These are phyloP conservation scores for Sebastes minor DNA, from an alignment of 2,797 vertebrate genomes.

Conservation along the genomic window DNA sequence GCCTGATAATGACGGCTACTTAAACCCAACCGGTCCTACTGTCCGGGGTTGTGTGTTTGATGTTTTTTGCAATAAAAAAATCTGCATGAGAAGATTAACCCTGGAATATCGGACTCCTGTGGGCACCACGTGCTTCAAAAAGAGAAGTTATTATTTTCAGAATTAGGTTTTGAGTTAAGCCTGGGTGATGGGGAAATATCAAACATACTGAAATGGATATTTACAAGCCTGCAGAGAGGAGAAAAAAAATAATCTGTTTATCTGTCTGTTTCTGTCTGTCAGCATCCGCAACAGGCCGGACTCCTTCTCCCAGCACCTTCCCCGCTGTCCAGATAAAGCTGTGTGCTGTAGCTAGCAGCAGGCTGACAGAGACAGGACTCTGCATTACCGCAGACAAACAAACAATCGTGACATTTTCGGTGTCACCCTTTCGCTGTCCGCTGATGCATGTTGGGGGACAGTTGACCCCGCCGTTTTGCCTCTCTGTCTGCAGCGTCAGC, in stretches of 20 bases:
- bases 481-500: not conserved
- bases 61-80: conserved; percentile 19
- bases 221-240: not conserved
- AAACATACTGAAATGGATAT: not conserved
- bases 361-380: conserved; percentile 28
- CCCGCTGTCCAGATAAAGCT: not conserved
- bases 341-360: not conserved
- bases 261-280: not conserved
- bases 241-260: not conserved
- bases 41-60: not conserved
- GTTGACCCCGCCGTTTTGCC: conserved; percentile 10
- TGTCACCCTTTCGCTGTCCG: not conserved
- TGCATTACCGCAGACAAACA: conserved; percentile 43
- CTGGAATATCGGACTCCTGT: not conserved
- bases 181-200: not conserved
- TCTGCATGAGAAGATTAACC: conserved; percentile 27
- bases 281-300: not conserved
- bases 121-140: conserved; percentile 2
- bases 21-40: conserved; percentile 42
- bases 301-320: not conserved
- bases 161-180: conserved; percentile 7
- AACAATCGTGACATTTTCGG: conserved; percentile 36
- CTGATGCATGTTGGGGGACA: conserved; percentile 13
- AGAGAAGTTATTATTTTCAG: conserved; percentile 7
- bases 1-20: conserved; percentile 59